Conservation (phyloP, 2,113 vertebrate species). For the Platycercus adscitus region DNA sequence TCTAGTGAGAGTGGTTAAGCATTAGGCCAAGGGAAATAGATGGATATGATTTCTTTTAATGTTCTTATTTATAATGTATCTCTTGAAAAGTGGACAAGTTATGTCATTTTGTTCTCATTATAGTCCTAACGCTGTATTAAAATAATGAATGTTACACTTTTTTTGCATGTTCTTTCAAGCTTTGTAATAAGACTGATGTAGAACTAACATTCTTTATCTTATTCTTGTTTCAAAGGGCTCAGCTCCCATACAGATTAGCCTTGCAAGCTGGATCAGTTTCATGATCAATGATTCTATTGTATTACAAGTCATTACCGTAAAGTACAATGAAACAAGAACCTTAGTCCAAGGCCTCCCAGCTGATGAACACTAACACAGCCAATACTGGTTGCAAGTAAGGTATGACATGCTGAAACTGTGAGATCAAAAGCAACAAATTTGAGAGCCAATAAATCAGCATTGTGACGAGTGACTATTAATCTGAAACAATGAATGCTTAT, state of each 20-base stretch:
- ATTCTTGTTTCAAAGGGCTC: neutral
- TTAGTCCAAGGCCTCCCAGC: no score
- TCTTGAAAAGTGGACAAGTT: neutral
- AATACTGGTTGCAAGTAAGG: no score
- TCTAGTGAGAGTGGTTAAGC: neutral
- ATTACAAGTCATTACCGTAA: no score
- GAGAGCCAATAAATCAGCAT: no score
- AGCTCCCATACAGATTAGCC: conserved; percentile 13
- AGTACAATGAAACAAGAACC: no score
- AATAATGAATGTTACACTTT: conserved; percentile 22
- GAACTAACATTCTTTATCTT: conserved; percentile 40
- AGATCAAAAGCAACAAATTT: no score
- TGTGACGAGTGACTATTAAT: no score
- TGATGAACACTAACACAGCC: no score
- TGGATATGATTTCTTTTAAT: neutral
- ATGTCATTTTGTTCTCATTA: conserved; percentile 32
- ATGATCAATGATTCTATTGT: no score
- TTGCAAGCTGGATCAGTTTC: neutral
- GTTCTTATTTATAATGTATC: conserved; percentile 19
- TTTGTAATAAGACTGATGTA: conserved; percentile 4
- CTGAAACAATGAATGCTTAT: no score
- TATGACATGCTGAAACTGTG: no score
- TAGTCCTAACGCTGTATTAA: conserved; percentile 1
- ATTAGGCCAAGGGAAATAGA: conserved; percentile 15
- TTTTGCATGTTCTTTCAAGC: conserved; percentile 21